phyloP scores from a whole-genome alignment of 2,797 vertebrate species.

The Paedocypris micromegethes region DNA sequence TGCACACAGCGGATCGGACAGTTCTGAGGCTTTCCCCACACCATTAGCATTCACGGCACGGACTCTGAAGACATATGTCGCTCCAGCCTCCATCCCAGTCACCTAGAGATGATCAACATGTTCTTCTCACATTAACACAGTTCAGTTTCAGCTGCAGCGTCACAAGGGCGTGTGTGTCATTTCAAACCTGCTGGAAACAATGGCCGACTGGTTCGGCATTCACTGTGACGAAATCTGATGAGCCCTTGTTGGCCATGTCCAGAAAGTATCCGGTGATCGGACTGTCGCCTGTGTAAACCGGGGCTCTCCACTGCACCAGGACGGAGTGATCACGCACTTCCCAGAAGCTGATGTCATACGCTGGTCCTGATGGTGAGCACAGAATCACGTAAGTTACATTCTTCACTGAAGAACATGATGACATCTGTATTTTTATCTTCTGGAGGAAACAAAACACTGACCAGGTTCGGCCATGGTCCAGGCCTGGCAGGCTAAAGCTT shows the following conservation, averaged over 20 bases:
- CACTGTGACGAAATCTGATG: constrained; percentile 73
- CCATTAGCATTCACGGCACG: constrained; percentile 78
- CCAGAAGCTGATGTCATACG: constrained; percentile 84
- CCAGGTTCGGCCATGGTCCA: constrained; percentile 89
- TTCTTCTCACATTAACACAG: neutral
- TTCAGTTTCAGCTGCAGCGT: neutral
- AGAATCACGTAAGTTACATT: neutral
- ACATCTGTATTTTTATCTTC: neutral
- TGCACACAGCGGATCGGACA: constrained; percentile 81
- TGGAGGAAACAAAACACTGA: constrained; percentile 47
- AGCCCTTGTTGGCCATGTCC: constrained; percentile 80
- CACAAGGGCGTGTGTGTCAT: neutral
- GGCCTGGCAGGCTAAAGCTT: constrained; percentile 83
- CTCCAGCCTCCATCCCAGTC: constrained; percentile 74
- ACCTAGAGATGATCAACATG: constrained; percentile 58
- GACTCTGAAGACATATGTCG: constrained; percentile 84
- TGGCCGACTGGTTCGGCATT: constrained; percentile 69
- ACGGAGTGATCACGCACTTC: constrained; percentile 84
- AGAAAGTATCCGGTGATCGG: constrained; percentile 82
- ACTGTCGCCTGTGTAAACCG: constrained; percentile 76
- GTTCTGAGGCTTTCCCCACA: constrained; percentile 76
- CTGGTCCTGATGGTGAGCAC: constrained; percentile 70
- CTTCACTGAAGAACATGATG: neutral
- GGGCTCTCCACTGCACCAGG: constrained; percentile 89
- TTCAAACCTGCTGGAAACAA: constrained; percentile 79